These are phyloP conservation scores for Lophura nycthemera DNA, from an alignment of 2,113 vertebrate genomes.

Conservation along the genomic window DNA sequence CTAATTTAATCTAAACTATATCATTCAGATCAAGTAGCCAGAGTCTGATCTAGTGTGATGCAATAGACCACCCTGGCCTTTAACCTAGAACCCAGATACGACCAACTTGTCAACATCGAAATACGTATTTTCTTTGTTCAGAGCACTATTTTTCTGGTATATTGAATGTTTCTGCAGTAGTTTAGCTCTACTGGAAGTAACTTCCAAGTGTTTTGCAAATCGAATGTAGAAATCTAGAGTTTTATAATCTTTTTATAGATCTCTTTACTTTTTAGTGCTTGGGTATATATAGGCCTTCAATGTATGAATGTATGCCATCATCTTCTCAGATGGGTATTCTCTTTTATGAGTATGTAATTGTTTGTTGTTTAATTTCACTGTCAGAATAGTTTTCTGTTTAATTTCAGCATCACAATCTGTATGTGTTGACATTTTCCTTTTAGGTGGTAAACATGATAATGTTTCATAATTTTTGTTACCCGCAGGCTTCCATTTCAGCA, in stretches of 20 bases:
- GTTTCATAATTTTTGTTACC: neutral
- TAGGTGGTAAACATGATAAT: neutral
- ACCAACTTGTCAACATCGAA: neutral
- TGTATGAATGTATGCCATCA: neutral
- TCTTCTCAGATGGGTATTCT: neutral
- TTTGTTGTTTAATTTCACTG: neutral
- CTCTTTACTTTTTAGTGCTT: neutral
- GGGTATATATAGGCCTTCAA: neutral
- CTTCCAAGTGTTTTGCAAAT: neutral
- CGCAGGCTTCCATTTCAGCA: neutral
- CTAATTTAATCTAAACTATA: neutral
- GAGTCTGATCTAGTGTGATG: neutral
- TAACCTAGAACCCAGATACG: neutral
- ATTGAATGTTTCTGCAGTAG: neutral
- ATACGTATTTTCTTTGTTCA: neutral
- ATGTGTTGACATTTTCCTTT: neutral
- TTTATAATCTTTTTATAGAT: neutral
- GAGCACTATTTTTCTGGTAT: neutral
- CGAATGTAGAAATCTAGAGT: neutral
- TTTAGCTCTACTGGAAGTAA: neutral
- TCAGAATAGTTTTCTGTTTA: neutral
- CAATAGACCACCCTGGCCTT: neutral
- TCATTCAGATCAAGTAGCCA: neutral
- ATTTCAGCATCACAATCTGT: neutral
- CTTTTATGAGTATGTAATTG: neutral